Percentiles rank a stretch among this genome's conserved stretches.
These are phyloP conservation scores for Pocillopora damicornis DNA, from an alignment of 64 coral and sea anemone species.

Conservation along the genomic window DNA sequence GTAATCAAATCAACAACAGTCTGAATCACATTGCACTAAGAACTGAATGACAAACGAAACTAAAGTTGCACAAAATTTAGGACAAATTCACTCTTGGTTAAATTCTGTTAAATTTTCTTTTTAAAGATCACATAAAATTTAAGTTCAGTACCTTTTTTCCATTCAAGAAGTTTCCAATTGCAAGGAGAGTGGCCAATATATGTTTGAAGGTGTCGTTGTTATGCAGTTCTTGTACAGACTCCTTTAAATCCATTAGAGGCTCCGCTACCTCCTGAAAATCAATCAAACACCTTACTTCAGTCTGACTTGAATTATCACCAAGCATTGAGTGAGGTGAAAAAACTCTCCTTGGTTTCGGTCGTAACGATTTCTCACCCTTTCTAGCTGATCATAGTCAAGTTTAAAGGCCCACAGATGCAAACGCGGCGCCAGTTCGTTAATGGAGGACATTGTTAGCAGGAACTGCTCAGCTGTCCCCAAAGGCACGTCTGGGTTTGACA, in stretches of 20 bases:
- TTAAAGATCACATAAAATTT: too few species aligned
- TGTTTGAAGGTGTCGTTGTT: constrained; percentile 88
- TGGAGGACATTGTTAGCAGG: constrained; percentile 87
- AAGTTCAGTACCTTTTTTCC: constrained; percentile 70
- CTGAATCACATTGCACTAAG: background rate
- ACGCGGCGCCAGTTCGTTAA: constrained; percentile 82
- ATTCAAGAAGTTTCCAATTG: constrained; percentile 96
- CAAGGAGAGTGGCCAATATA: constrained; percentile 86
- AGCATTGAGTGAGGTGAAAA: background rate
- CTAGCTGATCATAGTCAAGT: constrained; percentile 93
- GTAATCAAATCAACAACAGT: constrained; percentile 20
- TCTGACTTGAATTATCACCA: background rate
- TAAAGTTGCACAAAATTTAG: too few species aligned
- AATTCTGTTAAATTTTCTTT: too few species aligned
- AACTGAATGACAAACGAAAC: background rate
- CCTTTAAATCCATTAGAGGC: constrained; percentile 94
- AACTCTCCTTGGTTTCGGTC: background rate
- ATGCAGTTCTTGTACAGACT: constrained; percentile 80
- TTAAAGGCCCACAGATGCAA: constrained; percentile 93
- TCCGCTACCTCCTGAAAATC: constrained; percentile 84
- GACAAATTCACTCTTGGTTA: too few species aligned
- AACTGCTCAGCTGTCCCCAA: constrained; percentile 94
- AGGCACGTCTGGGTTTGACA: constrained; percentile 92
- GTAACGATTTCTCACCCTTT: constrained; percentile 66
- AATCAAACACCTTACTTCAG: background rate